These are phyloP conservation scores for Trichomycterus rosablanca DNA, from an alignment of 2,113 vertebrate species.

Conservation along the genomic window DNA sequence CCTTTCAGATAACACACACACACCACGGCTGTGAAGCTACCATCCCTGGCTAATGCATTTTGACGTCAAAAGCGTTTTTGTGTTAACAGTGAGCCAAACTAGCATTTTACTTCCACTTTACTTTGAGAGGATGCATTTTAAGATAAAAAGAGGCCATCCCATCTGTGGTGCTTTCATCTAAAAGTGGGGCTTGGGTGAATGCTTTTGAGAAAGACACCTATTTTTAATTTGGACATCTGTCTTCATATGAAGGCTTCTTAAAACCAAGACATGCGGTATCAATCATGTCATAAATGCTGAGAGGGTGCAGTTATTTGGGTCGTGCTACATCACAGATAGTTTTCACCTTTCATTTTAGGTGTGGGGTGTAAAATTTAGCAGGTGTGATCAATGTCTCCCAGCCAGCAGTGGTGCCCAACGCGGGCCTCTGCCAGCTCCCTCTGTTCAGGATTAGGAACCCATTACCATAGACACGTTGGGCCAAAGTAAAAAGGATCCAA, in stretches of 20 bases:
- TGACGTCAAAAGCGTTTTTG: slow-evolving; percentile 20
- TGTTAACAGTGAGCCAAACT: slow-evolving; percentile 9
- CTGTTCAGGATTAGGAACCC: slow-evolving; percentile 25
- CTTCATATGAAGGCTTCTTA: slow-evolving; percentile 39
- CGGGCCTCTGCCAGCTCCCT: slow-evolving; percentile 1
- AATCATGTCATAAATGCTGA: slow-evolving; percentile 41
- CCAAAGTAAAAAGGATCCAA: slow-evolving; percentile 19
- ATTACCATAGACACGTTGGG: slow-evolving; percentile 32
- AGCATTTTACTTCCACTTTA: slow-evolving; percentile 20
- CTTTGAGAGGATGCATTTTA: slow-evolving; percentile 10
- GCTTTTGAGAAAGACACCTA: slow-evolving; percentile 6
- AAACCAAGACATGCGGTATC: slow-evolving; percentile 42
- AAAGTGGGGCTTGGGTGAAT: slow-evolving; percentile 25
- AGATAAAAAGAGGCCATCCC: not conserved
- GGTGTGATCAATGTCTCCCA: slow-evolving; percentile 37
- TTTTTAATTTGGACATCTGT: slow-evolving; percentile 45
- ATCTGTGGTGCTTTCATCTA: slow-evolving; percentile 12
- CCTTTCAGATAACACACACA: slow-evolving; percentile 28
- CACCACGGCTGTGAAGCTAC: slow-evolving; percentile 3
- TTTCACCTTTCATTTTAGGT: slow-evolving; percentile 29
- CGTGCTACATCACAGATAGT: slow-evolving; percentile 30
- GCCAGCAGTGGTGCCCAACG: slow-evolving; percentile 33
- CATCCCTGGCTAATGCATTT: slow-evolving; percentile 23
- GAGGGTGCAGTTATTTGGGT: slow-evolving; percentile 26
- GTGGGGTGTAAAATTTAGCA: slow-evolving; percentile 32